A percentile compares a stretch with the other conserved stretches of the same genome.
These are phyloP conservation scores for Sinocyclocheilus rhinocerous DNA, from an alignment of 2,113 vertebrate genomes.

Conservation along the genomic window DNA sequence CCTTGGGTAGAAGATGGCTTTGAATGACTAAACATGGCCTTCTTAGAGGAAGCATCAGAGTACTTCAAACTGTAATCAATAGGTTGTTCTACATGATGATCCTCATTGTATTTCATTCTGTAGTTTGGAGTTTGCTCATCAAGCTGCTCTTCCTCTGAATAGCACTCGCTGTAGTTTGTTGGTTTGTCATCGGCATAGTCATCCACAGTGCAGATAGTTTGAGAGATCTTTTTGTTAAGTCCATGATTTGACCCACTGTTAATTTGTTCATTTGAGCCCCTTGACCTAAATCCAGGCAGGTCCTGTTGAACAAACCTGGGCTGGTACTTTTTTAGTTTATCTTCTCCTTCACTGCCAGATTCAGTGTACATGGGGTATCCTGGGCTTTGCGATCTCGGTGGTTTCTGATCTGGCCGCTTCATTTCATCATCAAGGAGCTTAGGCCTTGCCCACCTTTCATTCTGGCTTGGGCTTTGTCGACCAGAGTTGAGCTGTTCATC, in stretches of 20 bases:
- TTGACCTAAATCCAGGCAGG: conserved; percentile 79
- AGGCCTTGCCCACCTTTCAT: conserved; percentile 86
- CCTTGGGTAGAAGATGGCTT: conserved; percentile 78
- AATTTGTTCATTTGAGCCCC: conserved; percentile 79
- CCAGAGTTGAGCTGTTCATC: conserved; percentile 98
- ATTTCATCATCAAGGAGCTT: conserved; percentile 86
- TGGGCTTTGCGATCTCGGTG: conserved; percentile 76
- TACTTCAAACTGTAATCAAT: conserved; percentile 91
- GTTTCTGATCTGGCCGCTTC: conserved; percentile 83
- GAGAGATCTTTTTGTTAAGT: conserved; percentile 82
- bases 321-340: conserved; percentile 81
- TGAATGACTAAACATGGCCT: conserved; percentile 80
- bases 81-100: conserved; percentile 85
- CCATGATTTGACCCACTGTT: conserved; percentile 75
- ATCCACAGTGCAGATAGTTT: conserved; percentile 82
- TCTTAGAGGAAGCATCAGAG: conserved; percentile 80
- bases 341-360: conserved; percentile 71
- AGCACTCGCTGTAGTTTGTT: conserved; percentile 85
- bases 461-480: conserved; percentile 91
- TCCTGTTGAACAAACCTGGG: conserved; percentile 82
- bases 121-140: conserved; percentile 89
- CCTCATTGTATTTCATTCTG: conserved; percentile 88
- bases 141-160: conserved; percentile 83
- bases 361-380: conserved; percentile 77
- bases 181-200: conserved; percentile 83